Evolutionary conservation across 1,140 invertebrate genomes (phyloP), one percentile per base, ranked within the genome.

Genomic region (Drosophila saltans): DNA sequence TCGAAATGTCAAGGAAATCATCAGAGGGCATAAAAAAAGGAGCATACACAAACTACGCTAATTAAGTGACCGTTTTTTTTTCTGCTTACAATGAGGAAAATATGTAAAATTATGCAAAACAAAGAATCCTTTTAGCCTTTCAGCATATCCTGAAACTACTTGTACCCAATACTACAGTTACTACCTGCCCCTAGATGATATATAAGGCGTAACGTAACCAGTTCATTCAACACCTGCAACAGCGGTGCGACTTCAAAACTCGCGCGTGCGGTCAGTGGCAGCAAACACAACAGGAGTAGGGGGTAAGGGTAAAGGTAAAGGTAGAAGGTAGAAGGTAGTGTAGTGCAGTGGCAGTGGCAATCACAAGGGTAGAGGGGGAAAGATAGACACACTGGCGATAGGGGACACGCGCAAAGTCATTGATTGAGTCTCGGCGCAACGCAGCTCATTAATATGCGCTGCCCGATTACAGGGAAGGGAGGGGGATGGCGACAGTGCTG

Each of bases 181-280:
- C 5, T 62, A 41, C 45, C 43, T 55, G 21, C 39, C 36, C 45
- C 68, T 78, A 67, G 67, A 78, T 75, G 81, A 81, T 78, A 71
- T 71, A 84, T 72, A 70, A 69, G 77, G 73, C 81, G 74, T 72
- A 73, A 69, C 59, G 75, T 61, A 86, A 86, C 82, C 72, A 79
- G 82, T 86, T 86, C 69, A 79, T 63, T 73, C 67, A 72, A 86
- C 82, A 86, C 82, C 82, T 86, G 82, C 78, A 36, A 75, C 66
- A 66, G 45, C 45, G 64, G 66, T 61, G 67, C 69, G 66, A 68
- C 80, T 66, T 66, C 56, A 83, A 73, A 36, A 52, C 67, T 65
- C 75, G 70, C 81, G 81, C 73, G 77, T 80, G 77, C 69, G 80
- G 64, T 73, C 77, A 69, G 66, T 36, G 70, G 60, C 41, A 73